These are phyloP conservation scores for Salvelinus fontinalis DNA, from an alignment of 2,113 vertebrate genomes.

Conservation along the genomic window DNA sequence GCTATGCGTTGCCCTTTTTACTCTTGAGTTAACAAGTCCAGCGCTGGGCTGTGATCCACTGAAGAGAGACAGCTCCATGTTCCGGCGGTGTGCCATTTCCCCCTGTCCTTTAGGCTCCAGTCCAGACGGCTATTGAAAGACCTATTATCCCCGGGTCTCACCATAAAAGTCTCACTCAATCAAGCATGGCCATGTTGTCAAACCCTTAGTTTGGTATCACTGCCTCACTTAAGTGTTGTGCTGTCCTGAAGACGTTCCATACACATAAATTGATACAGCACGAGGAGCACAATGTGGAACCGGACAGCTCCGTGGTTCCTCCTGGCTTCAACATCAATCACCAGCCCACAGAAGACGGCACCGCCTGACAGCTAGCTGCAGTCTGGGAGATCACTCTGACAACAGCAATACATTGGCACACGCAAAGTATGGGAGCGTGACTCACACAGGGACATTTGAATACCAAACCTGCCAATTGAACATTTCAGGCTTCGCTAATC, in stretches of 20 bases:
- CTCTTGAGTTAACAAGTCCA: conserved; percentile 26
- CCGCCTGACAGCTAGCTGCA: conserved; percentile 43
- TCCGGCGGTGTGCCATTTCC: no score
- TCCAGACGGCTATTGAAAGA: conserved; percentile 46
- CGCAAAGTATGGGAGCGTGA: conserved; percentile 41
- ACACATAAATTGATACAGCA: conserved; percentile 33
- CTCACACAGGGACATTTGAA: conserved; percentile 31
- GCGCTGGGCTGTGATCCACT: background rate
- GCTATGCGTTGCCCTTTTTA: conserved; percentile 18
- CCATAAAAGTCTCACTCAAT: conserved; percentile 42
- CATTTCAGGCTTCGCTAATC: conserved; percentile 55
- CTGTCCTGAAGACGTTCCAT: no score
- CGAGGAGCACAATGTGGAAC: background rate
- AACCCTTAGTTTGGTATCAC: conserved; percentile 6
- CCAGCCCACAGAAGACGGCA: background rate
- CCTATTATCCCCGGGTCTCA: conserved; percentile 42
- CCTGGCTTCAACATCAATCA: conserved; percentile 40
- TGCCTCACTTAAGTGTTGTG: no score
- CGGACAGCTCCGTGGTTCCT: conserved; percentile 24
- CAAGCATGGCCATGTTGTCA: conserved; percentile 24
- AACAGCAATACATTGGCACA: conserved; percentile 39
- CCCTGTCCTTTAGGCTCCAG: conserved; percentile 29
- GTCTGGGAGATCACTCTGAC: conserved; percentile 46
- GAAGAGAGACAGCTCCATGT: conserved; percentile 5
- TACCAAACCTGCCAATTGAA: conserved; percentile 53